Evolutionary conservation across 2,113 vertebrate genomes (phyloP).

Genomic region (Hypanus sabinus): DNA sequence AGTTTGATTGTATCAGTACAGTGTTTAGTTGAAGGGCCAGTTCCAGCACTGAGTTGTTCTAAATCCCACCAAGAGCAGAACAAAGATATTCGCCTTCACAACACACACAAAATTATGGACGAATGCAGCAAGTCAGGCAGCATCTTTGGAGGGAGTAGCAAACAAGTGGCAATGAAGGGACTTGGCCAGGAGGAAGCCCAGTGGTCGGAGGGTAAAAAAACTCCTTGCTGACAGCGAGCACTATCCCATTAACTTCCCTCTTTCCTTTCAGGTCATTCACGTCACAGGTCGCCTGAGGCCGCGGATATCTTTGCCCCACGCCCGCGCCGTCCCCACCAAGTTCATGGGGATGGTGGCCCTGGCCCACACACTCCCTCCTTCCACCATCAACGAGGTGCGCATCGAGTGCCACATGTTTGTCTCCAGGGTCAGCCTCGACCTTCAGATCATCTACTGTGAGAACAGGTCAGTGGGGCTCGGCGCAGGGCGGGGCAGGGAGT

Average conservation of each 20-base stretch:
- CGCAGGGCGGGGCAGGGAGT: neutral
- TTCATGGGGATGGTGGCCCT: conserved; percentile 73
- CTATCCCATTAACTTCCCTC: neutral
- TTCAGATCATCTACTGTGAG: conserved; percentile 83
- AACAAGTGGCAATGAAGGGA: too few relatives aligned
- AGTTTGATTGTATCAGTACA: too few relatives aligned
- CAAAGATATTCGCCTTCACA: too few relatives aligned
- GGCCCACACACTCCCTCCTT: conserved; percentile 76
- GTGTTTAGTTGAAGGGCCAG: too few relatives aligned
- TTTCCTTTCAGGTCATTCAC: conserved; percentile 71
- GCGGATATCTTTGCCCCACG: neutral
- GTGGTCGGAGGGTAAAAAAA: too few relatives aligned
- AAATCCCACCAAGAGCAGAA: too few relatives aligned
- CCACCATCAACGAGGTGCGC: conserved; percentile 77
- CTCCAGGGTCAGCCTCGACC: conserved; percentile 80
- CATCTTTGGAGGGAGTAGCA: too few relatives aligned
- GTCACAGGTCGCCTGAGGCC: conserved; percentile 45
- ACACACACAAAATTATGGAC: too few relatives aligned
- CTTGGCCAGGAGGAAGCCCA: too few relatives aligned
- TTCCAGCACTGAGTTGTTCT: too few relatives aligned
- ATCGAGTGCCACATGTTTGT: conserved; percentile 83
- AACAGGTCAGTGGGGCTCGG: conserved; percentile 72
- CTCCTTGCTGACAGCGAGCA: too few relatives aligned
- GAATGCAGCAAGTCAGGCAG: too few relatives aligned
- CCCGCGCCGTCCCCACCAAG: conserved; percentile 51